Evolutionary conservation across 2,797 vertebrate genomes (phyloP), one percentile per base, ranked within the genome.

Genomic region (Heterohyrax brucei): DNA sequence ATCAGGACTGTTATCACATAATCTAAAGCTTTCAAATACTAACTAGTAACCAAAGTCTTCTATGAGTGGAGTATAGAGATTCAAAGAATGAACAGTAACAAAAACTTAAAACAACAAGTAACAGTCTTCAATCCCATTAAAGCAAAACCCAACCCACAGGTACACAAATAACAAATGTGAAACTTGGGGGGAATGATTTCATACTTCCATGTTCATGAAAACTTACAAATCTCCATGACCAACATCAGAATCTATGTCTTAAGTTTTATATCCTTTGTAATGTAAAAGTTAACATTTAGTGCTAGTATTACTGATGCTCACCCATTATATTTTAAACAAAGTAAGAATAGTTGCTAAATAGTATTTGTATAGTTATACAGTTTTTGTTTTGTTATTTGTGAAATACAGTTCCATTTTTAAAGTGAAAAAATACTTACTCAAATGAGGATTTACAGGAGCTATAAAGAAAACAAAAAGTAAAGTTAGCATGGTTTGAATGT

Each of bases 371-470:
- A n/a, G 87, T 46, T 95, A 81, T 48, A 44, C 2, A 61, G 80
- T 33, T 70, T 44, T 61, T 48, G n/a, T 82, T 93, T 76, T 33
- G 16, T 56, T 68, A 82, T 26, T 64, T 93, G 19, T 93, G 24
- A 87, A 90, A 93, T 78, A 53, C 6, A 87, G 19, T 83, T 14
- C 10, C 10, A 91, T 68, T 72, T 78, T 91, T 77, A 72, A 75
- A 84, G 61, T 73, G 22, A 95, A 96, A 90, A 97, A 77, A 96
- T 99, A 99, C 99, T 99, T 99, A 99, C 99, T 99, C 97, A 99
- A 99, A 97, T 99, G 99, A 97, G 99, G 99, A 98, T 99, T 99
- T 98, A 99, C 99, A 91, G 99, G 99, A 98, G 99, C 99, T 99
- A 98, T 59, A 99, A 99, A 98, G 97, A 97, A 98, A 96, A 93